Evolutionary conservation across 2,888 invertebrate species (phyloP), one percentile per base, ranked within the genome.

Genomic region (Troides oblongomaculatus): DNA sequence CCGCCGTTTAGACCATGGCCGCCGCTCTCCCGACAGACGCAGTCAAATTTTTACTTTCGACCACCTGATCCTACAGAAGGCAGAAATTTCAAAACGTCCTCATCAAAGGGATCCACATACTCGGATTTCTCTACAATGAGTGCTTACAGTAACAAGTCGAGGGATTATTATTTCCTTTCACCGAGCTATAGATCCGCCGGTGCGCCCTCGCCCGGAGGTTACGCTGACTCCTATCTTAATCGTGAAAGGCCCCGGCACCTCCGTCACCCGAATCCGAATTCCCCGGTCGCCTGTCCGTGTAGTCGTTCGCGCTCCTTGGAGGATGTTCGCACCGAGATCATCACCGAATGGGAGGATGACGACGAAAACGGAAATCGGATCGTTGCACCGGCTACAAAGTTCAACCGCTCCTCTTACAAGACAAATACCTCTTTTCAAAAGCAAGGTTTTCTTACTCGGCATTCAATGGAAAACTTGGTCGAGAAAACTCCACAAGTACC

Each of bases 401-500:
- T 90, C 76, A 92, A 92, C 74, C 87, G 88, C 50, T 84, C 84
- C 21, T 78, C 88, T n/a, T 85, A 90, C 77, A 89, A 87, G 80
- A 76, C 83, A 61, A 87, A 84, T 74, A 77, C 82, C 12, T 75
- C 84, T 68, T 88, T 92, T 74, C 87, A 90, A 82, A 92, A 92
- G 72, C 90, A 92, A 77, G 87, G 88, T 75, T 92, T 92, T 74
- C 86, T 92, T 70, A 93, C 93, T n/a, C 91, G 95, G 61, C 93
- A 95, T 73, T 95, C 96, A 0, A 95, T 95, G 95, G 96, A 96
- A 83, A 95, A 95, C 85, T 89, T 96, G 74, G 94, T 89, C 75
- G 94, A 94, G 76, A 89, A 92, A 78, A 85, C 89, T 72, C 93
- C 92, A 73, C 90, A 93, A 78, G 84, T 93, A 79, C 82, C 91